Evolutionary conservation across 2,113 vertebrate species (phyloP).

Genomic region (Mormoops blainvillei): DNA sequence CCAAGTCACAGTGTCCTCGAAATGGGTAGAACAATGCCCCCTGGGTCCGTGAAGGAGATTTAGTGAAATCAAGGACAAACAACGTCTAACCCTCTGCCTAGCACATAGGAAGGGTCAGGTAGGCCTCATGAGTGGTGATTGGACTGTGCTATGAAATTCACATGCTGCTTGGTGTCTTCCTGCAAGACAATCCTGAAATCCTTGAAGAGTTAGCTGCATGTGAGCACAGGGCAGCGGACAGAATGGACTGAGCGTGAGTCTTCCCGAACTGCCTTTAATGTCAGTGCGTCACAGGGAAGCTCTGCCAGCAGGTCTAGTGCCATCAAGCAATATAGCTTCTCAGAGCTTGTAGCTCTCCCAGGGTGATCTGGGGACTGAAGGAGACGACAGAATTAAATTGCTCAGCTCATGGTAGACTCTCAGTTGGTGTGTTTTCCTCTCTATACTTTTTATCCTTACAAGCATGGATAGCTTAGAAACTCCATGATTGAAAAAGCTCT

Average conservation of each 20-base stretch:
- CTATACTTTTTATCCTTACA: background rate
- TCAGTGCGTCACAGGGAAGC: background rate
- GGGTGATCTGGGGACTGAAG: background rate
- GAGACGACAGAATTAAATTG: background rate
- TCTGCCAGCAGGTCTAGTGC: no score
- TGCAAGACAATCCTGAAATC: background rate
- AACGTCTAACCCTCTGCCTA: background rate
- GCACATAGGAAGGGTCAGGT: background rate
- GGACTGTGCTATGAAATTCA: background rate
- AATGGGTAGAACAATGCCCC: background rate
- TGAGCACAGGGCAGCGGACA: background rate
- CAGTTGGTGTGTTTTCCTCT: background rate
- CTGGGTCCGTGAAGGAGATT: background rate
- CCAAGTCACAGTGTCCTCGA: background rate
- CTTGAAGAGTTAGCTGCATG: background rate
- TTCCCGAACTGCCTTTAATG: background rate
- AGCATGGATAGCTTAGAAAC: background rate
- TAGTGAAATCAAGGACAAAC: background rate
- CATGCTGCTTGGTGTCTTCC: background rate
- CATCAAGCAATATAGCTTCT: background rate
- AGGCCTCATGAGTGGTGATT: background rate
- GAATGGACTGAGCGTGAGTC: accelerated
- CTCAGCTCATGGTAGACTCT: background rate
- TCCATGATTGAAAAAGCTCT: background rate
- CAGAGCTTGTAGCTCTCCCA: background rate